Conservation (phyloP, 2,888 invertebrate genomes). For the Lasiommata megera region DNA sequence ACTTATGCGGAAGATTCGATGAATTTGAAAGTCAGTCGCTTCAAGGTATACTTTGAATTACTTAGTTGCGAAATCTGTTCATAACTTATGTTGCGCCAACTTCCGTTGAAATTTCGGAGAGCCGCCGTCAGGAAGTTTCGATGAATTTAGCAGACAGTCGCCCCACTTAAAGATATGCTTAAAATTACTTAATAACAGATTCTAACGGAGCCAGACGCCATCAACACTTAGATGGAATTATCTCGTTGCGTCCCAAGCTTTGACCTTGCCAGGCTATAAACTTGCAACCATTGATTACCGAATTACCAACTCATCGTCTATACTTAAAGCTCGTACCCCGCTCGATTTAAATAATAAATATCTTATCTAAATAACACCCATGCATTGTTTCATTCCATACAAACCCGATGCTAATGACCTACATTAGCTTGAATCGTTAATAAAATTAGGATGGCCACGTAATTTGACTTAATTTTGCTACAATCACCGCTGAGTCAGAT, state of each 20-base stretch:
- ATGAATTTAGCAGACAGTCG: not conserved
- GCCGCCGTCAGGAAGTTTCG: not conserved
- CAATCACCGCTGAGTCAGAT: conserved; percentile 68
- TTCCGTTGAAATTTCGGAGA: not conserved
- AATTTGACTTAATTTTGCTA: conserved; percentile 74
- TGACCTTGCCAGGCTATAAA: conserved; percentile 69
- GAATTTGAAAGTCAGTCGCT: no score
- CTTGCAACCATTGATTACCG: conserved; percentile 75
- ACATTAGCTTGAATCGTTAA: conserved; percentile 73
- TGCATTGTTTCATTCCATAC: conserved; percentile 67
- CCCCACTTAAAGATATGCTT: not conserved
- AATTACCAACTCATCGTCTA: conserved; percentile 73
- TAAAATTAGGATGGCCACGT: conserved; percentile 71
- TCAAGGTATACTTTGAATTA: no score
- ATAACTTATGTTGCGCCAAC: no score
- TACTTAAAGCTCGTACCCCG: conserved; percentile 64
- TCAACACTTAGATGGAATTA: conserved; percentile 52
- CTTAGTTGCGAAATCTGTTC: no score
- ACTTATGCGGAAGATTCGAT: no score
- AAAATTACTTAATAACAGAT: conserved; percentile 3
- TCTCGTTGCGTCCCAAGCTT: conserved; percentile 51
- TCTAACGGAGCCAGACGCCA: conserved; percentile 38
- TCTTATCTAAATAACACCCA: conserved; percentile 76
- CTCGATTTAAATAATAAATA: conserved; percentile 80
- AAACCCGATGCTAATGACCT: conserved; percentile 65